Base-by-base conservation (phyloP, 2,888 invertebrate species). In the Standfussiana lucernea region DNA sequence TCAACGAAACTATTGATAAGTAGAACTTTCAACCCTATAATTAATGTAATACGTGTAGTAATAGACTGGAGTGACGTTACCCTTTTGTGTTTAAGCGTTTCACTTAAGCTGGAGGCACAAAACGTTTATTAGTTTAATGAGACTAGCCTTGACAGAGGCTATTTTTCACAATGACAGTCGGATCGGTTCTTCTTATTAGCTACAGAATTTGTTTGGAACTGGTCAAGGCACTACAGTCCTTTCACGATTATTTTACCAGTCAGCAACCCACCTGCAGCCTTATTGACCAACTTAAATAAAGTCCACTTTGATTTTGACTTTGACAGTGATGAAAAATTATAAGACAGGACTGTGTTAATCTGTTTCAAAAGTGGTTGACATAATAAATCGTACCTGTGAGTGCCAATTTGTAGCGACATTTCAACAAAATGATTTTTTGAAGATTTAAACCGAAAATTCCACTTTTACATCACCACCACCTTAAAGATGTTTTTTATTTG, bases 131-230 rank as follows among this genome's bases (percentile, higher is more conserved):
- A 79, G 79, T 78, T 82, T 78, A 80, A 88, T 80, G 79, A 85
- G 77, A 67, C 66, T 82, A 72, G 53, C 78, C 72, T 79, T 75
- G 87, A 84, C 89, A 86, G 80, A 56, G 79, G 67, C 87, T 45
- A 88, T 87, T 88, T 86, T 84, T 88, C 87, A 88, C 61, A 61
- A 59, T 71, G 82, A 78, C 88, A 79, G 75, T 79, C 82, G 73
- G 64, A 37, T 68, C 70, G 13, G 37, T n/a, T 73, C 18, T 56
- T 45, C 53, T 61, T 74, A 82, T 75, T 84, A 67, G 13, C 35
- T 45, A 24, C 47, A 71, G 61, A 62, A 68, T 84, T 84, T 76
- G 72, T 86, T 65, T 65, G 35, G 11, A 45, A 70, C 64, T n/a
- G 83, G 78, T 62, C 45, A 73, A 74, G 15, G 53, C 47, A 71